Base-by-base conservation (phyloP, 1,140 invertebrate genomes). In the Neodiprion lecontei region DNA sequence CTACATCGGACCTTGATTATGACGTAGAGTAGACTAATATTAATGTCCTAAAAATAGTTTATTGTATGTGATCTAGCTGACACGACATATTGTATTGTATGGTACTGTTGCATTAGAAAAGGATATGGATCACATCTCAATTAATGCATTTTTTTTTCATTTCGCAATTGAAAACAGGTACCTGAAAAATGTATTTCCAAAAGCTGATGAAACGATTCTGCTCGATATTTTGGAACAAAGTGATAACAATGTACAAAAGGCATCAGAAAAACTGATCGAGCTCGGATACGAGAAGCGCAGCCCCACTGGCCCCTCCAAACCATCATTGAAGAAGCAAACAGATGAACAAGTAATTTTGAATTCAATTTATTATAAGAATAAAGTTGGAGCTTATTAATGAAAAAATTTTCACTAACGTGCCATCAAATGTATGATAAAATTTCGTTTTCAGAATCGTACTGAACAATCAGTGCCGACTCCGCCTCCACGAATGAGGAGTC, bases 101-200 rank as follows among this genome's bases (percentile, higher is more conserved):
- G 5, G 53, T 61, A 61, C 11, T 61, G 11, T 61, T 61, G 11
- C 53, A 17, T 61, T 14, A 61, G n/a, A 17, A 61, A 17, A 61
- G 11, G 53, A 61, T 17, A 4, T 61, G n/a, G 53, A 14, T 40
- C 28, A 40, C 28, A 61, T 5, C 53, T 61, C n/a, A 17, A 61
- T 17, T 12, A 17, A 61, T 61, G 3, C 5, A 61, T 61, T 77
- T 69, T 74, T 67, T 71, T 77, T 81, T 84, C 81, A 21, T 81
- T 83, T 69, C 5, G 5, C 4, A 61, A 61, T 17, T 61, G 53
- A 14, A 5, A 14, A 61, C 87, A 96, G 95, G 89, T 97, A 97
- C 86, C 90, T 97, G 89, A 97, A 97, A 87, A 95, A 94, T 82
- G 91, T 97, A 79, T 97, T 96, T 87, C 95, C 95, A n/a, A 95